phyloP scores from a whole-genome alignment of 2,888 invertebrate species.

The Capitulum mitella region DNA sequence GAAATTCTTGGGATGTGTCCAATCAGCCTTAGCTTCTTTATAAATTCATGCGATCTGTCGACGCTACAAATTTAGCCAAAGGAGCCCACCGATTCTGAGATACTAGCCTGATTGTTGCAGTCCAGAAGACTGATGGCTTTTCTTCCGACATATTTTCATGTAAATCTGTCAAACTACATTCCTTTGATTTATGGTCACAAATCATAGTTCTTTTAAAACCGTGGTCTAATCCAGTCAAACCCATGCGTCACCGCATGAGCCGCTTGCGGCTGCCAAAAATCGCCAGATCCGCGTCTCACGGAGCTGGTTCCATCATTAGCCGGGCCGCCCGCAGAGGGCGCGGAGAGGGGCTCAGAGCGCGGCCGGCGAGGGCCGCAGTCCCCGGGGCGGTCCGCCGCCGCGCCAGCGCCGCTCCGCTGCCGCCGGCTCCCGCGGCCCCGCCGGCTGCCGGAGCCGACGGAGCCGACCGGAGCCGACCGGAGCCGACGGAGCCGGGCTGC shows the following conservation, averaged over 20 bases:
- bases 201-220: background rate
- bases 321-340: too few relatives aligned
- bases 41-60: too few relatives aligned
- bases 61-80: background rate
- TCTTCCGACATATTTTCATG: slow-evolving; percentile 12
- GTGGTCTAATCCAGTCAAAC: background rate
- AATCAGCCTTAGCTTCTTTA: too few relatives aligned
- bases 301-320: background rate
- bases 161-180: slow-evolving; percentile 10
- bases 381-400: too few relatives aligned
- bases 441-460: too few relatives aligned
- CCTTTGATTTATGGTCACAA: slow-evolving; percentile 1
- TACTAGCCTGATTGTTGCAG: background rate
- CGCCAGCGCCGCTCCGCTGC: too few relatives aligned
- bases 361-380: too few relatives aligned
- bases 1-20: too few relatives aligned
- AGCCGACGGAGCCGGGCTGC: too few relatives aligned
- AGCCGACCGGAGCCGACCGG: too few relatives aligned
- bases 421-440: too few relatives aligned
- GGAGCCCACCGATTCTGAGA: background rate
- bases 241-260: background rate
- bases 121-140: background rate
- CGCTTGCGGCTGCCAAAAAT: background rate
- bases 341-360: too few relatives aligned
- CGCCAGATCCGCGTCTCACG: background rate